phyloP scores from a whole-genome alignment of 2,888 invertebrate species.

The Ethmia dodecea region DNA sequence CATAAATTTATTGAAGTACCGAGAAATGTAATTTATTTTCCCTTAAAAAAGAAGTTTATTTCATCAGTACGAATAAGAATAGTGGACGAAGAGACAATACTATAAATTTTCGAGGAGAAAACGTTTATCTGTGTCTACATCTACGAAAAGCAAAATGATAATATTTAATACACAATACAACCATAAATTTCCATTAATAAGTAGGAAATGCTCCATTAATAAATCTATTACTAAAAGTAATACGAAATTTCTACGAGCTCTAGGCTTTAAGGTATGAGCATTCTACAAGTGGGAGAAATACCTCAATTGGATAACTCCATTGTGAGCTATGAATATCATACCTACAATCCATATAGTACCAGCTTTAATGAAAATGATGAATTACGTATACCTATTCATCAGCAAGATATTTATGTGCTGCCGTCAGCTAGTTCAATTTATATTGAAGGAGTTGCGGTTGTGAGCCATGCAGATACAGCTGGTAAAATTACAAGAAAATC shows the following conservation, averaged over 20 bases:
- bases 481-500: conserved; percentile 1
- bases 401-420: conserved; percentile 19
- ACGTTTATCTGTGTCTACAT: conserved; percentile 4
- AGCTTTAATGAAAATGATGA: conserved; percentile 17
- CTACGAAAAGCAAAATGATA: conserved; percentile 5
- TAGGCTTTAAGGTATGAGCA: conserved; percentile 17
- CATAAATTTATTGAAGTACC: conserved; percentile 9
- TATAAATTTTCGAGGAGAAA: conserved; percentile 10
- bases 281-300: conserved; percentile 10
- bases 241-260: conserved; percentile 10
- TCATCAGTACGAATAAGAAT: conserved; percentile 11
- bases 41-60: conserved; percentile 11
- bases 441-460: conserved; percentile 10
- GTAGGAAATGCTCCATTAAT: neutral
- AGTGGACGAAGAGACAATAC: conserved; percentile 8
- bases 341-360: conserved; percentile 14
- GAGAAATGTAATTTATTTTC: conserved; percentile 15
- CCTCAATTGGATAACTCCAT: conserved; percentile 14
- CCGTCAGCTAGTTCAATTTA: conserved; percentile 18
- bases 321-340: conserved; percentile 18
- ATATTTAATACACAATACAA: conserved; percentile 1
- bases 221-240: conserved; percentile 8
- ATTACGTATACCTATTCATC: conserved; percentile 19
- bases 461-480: conserved; percentile 1
- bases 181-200: neutral